Evolutionary conservation across 2,888 invertebrate genomes (phyloP), one percentile per base, ranked within the genome.

Genomic region (Argyra leucocephala): DNA sequence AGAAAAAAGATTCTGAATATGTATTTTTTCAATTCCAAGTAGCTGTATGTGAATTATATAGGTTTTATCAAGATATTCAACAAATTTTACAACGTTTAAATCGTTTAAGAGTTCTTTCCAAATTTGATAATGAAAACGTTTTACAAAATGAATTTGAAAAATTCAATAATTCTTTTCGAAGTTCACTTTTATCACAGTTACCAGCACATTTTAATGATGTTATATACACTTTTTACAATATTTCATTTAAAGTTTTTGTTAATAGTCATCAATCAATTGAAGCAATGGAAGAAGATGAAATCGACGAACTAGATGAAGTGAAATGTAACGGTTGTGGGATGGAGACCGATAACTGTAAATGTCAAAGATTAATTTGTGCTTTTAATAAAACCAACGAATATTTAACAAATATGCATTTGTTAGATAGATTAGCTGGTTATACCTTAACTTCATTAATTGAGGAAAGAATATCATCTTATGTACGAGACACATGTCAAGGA

Each of bases 371-470:
- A 62, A 81, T 86, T 22, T 80, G 83, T 68, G 82, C 84, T 67
- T 90, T 90, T 72, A 84, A 86, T 76, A 86, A 88, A 70, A 88
- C 89, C 3, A 94, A 94, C 75, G 83, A 84, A 77, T 88, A 86
- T 76, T 80, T 93, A n/a, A 84, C 88, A 71, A 86, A 89, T 74
- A 80, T 95, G 72, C 88, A 88, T 67, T 79, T 95, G 62, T 78
- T 94, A 63, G n/a, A n/a, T n/a, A n/a, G 91, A 71, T 79, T 96
- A 48, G 88, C 92, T 3, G 93, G 93, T 0, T 90, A 91, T 76
- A 88, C 92, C 1, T 81, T 96, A 12, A 93, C 93, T 1, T 85
- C 85, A 67, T 83, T 96, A 64, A 91, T 95, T 68, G 91, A 93
- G 75, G 82, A 87, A 71, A 85, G 90, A 72, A 95, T 96, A 69